Evolutionary conservation across 2,797 vertebrate species (phyloP).

Genomic region (Iguana delicatissima): DNA sequence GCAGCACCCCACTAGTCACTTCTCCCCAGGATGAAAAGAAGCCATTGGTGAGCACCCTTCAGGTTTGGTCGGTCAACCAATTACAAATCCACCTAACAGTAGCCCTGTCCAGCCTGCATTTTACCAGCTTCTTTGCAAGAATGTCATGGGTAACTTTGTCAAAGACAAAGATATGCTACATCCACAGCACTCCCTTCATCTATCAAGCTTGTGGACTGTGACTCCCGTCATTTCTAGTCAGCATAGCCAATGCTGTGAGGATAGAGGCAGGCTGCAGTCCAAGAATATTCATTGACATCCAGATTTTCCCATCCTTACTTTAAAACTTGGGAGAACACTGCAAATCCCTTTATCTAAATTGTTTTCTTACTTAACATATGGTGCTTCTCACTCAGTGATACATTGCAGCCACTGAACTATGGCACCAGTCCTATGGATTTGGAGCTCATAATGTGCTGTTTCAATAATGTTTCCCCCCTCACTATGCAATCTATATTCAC

Average conservation of each 20-base stretch:
- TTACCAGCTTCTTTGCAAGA: too few species aligned
- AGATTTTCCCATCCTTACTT: neutral
- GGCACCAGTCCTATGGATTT: neutral
- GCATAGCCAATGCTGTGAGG: neutral
- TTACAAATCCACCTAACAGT: too few species aligned
- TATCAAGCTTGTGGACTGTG: too few species aligned
- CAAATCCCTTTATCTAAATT: neutral
- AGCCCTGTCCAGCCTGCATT: too few species aligned
- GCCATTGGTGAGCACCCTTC: too few species aligned
- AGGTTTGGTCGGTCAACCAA: too few species aligned
- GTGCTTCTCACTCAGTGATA: neutral
- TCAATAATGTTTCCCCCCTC: neutral
- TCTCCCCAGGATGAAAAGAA: too few species aligned
- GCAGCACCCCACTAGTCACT: too few species aligned
- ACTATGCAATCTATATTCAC: neutral
- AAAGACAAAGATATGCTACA: too few species aligned
- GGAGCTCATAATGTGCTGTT: neutral
- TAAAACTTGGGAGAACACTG: neutral
- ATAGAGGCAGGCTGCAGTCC: neutral
- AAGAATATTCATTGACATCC: neutral
- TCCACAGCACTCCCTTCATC: too few species aligned
- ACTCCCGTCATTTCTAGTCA: neutral
- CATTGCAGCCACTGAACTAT: neutral
- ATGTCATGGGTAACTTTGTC: too few species aligned
- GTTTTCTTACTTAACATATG: neutral